Evolutionary conservation across 2,113 vertebrate genomes (phyloP).

Genomic region (Heterotis niloticus): DNA sequence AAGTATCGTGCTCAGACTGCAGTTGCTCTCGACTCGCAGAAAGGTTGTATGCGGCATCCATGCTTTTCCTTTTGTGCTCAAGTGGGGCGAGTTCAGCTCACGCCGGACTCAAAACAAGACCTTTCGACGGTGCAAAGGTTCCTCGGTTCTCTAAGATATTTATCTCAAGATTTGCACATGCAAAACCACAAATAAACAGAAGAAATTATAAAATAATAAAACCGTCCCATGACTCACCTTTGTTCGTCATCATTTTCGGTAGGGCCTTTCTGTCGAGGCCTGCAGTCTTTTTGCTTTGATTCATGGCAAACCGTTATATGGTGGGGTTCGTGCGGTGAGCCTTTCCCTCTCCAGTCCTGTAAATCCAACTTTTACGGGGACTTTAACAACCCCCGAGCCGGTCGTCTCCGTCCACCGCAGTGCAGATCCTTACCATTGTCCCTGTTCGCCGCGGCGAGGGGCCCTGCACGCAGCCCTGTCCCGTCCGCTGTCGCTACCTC

Average conservation of each 20-base stretch:
- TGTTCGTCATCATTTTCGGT: constrained; percentile 14
- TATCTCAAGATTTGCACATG: background rate
- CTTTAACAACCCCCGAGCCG: constrained; percentile 63
- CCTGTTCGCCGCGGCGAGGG: background rate
- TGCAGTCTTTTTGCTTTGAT: constrained; percentile 33
- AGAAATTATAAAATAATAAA: background rate
- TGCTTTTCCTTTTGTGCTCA: background rate
- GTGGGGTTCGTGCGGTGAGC: constrained; percentile 44
- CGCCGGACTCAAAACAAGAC: background rate
- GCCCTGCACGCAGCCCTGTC: background rate
- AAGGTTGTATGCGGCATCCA: background rate
- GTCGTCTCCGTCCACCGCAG: constrained; percentile 63
- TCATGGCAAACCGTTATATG: constrained; percentile 36
- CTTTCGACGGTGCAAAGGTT: no score
- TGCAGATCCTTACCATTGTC: constrained; percentile 64
- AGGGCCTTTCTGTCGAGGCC: background rate
- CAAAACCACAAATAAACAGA: background rate
- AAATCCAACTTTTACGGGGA: constrained; percentile 69
- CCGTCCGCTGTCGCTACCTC: background rate
- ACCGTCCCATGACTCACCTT: background rate
- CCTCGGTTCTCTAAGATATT: background rate
- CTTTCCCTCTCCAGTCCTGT: constrained; percentile 54
- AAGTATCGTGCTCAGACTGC: background rate
- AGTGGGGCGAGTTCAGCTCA: background rate
- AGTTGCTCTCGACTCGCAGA: background rate